These are phyloP conservation scores for Mus spicilegus DNA, from an alignment of 2,113 vertebrate genomes.

Conservation along the genomic window DNA sequence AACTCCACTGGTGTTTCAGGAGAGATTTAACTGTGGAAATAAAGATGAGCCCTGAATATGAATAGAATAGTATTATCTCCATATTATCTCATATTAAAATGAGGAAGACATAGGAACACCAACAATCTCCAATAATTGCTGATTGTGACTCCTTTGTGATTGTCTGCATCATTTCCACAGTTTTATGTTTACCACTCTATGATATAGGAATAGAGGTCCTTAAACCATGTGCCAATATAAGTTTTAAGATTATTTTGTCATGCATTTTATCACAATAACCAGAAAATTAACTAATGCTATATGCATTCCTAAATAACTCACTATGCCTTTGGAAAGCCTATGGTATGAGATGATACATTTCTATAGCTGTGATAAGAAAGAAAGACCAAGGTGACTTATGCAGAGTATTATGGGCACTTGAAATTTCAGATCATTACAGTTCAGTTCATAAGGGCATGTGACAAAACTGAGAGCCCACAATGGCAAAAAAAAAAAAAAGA, in stretches of 20 bases:
- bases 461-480: not conserved
- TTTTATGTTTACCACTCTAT: not conserved
- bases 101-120: not conserved
- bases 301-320: not conserved
- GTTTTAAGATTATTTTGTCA: not conserved
- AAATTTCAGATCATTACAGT: not conserved
- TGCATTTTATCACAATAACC: not conserved
- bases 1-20: not conserved
- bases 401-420: not conserved
- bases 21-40: not conserved
- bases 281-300: not conserved
- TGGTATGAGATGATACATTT: not conserved
- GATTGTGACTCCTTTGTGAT: not conserved
- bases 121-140: not conserved
- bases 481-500: not conserved
- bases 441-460: not conserved
- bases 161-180: not conserved
- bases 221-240: not conserved
- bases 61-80: not conserved
- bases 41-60: not conserved
- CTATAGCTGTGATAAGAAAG: not conserved
- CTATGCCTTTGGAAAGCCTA: not conserved
- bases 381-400: not conserved
- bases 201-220: not conserved
- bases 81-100: not conserved